Base-by-base conservation (phyloP, 2,888 invertebrate species). In the Helicoverpa assulta region DNA sequence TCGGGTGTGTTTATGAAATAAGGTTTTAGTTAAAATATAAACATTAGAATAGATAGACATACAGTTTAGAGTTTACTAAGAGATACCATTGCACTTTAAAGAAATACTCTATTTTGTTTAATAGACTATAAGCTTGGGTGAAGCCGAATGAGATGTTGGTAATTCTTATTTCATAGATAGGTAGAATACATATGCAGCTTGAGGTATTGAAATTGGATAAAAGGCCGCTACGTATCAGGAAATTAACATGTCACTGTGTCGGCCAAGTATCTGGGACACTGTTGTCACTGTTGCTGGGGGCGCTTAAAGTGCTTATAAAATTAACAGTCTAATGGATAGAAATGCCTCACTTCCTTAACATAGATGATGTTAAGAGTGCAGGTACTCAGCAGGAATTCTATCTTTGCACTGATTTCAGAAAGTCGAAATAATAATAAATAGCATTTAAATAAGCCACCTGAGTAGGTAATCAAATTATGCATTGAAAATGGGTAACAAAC, bases 231-330 rank as follows among this genome's bases (percentile, higher is more conserved):
- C 68, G 81, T 67, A 74, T 68, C 78, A 88, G 90, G 89, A 91
- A 92, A 91, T 90, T 88, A 90, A 89, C 85, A 87, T 87, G 88
- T 87, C 88, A 82, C 80, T 81, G 71, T 81, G 76, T 67, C 72
- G 55, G 63, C 76, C 64, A 77, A 77, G 80, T 80, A 83, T 84
- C 72, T 78, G 77, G 84, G 79, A 80, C 80, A 74, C 68, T 67
- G 71, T 67, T 72, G 74, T 80, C 79, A 83, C 80, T 18, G n/a
- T 18, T n/a, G 10, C 37, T 68, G 63, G 52, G 64, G 56, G 51
- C 63, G 60, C 61, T 54, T 50, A 71, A 70, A 43, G 47, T 65
- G 56, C 16, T 62, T 56, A 59, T 65, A 19, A 61, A 73, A 40
- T 40, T 8, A 14, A 12, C 10, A 40, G 40, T 14, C 12, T 14